These are phyloP conservation scores for Psittacula cyanocephala DNA, from an alignment of 2,113 vertebrate species.

Conservation along the genomic window DNA sequence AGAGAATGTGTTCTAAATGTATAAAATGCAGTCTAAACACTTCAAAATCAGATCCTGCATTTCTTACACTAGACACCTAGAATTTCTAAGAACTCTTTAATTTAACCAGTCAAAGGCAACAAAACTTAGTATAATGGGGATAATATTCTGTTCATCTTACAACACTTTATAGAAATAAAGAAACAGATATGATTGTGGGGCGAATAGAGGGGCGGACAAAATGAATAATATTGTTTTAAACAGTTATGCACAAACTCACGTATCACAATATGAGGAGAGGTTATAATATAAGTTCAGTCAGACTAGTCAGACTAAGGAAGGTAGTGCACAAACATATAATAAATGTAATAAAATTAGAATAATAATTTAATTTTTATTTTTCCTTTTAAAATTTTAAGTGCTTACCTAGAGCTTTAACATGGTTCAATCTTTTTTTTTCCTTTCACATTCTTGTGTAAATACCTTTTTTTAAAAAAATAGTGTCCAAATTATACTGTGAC, in stretches of 20 bases:
- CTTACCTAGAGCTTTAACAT: background rate
- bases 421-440: background rate
- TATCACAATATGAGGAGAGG: background rate
- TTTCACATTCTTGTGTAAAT: background rate
- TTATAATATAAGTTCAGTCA: background rate
- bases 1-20: background rate
- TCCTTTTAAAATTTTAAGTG: background rate
- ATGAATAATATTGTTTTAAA: background rate
- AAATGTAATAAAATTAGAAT: background rate
- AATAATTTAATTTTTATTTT: background rate
- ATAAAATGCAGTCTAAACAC: background rate
- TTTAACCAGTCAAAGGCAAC: background rate
- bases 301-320: background rate
- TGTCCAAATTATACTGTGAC: background rate
- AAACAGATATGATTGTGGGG: background rate
- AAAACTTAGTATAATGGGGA: background rate
- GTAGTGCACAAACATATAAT: background rate
- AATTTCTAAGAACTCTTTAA: background rate
- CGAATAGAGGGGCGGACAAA: background rate
- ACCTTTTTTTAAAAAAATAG: fast-evolving
- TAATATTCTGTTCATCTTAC: background rate
- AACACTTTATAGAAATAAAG: background rate
- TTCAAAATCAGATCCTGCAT: background rate
- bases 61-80: background rate
- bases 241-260: background rate